Percentiles rank a stretch among this genome's conserved stretches.
Conservation (phyloP, 2,113 vertebrate species). For the Lepus europaeus region DNA sequence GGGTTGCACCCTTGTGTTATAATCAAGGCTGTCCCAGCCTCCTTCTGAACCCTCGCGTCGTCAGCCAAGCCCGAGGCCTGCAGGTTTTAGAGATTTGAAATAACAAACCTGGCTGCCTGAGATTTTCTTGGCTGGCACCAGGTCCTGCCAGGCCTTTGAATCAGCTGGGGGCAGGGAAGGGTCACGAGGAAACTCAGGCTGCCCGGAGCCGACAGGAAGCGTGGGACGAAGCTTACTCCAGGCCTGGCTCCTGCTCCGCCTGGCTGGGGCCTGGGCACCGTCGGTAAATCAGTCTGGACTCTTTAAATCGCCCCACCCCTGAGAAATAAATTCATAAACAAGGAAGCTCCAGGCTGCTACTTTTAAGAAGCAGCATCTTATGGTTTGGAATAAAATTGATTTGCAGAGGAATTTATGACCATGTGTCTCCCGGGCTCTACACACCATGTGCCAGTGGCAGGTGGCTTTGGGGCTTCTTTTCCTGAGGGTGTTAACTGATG, state of each 20-base stretch:
- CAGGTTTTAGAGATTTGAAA: conserved; percentile 26
- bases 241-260: conserved; percentile 54
- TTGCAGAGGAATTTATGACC: not conserved
- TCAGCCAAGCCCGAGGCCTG: conserved; percentile 5
- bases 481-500: not conserved
- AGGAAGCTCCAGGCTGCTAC: conserved; percentile 45
- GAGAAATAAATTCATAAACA: conserved; percentile 41
- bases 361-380: conserved; percentile 55
- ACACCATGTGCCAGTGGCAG: not conserved
- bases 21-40: not conserved
- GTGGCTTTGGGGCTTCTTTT: not conserved
- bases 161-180: conserved; percentile 73
- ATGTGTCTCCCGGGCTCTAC: not conserved
- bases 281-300: conserved; percentile 59
- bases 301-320: conserved; percentile 47
- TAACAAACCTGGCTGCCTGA: conserved; percentile 65
- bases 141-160: conserved; percentile 72
- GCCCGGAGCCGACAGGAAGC: conserved; percentile 72
- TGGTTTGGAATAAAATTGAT: not conserved
- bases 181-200: conserved; percentile 74
- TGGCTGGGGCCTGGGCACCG: not conserved
- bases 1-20: not conserved
- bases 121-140: conserved; percentile 71
- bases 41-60: not conserved
- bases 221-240: conserved; percentile 59